Base-by-base conservation (phyloP, 2,888 invertebrate species). In the Deroplatys truncata region DNA sequence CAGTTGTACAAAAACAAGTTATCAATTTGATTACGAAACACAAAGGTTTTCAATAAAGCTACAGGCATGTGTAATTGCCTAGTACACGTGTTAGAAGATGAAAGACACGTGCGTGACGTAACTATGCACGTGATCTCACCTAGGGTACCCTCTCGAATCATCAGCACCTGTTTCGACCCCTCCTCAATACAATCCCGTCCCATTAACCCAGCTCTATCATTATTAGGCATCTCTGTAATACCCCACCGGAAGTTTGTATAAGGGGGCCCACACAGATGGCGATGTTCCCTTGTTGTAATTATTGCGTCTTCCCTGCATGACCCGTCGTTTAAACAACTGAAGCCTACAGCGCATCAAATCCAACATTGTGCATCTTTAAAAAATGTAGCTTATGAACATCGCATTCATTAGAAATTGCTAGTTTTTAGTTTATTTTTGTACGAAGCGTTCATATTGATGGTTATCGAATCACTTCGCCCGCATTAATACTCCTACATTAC, bases 151-250 rank as follows among this genome's bases (percentile, higher is more conserved):
- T 85, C 56, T 72, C 56, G 85, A 85, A 29, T 86, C 86, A 86
- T 86, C 86, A 86, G 56, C 86, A 86, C 86, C 86, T 86, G 86
- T 86, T 86, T 82, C 86, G 31, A 82, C 86, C 86, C 86, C 31
- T 82, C 72, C 28, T 86, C 56, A 43, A 49, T 86, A n/a, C 43
- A 86, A 86, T 86, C 56, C 56, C 29, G 49, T 86, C 8, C 82
- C 29, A 72, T 56, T 56, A 86, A 29, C 86, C 86, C 49, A 10
- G 28, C 56, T 56, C n/a, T 72, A 86, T 86, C 82, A 86, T 86
- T 86, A 86, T 43, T n/a, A 86, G 82, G 72, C 82, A 86, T 86
- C 86, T 86, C 86, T 20, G 7, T 72, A 72, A 72, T 72, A 72
- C 56, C 25, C 56, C 25, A 82, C 72, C 86, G 86, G 86, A 86